Evolutionary conservation across 2,113 vertebrate species (phyloP).

Genomic region (Neodon shergylaensis): DNA sequence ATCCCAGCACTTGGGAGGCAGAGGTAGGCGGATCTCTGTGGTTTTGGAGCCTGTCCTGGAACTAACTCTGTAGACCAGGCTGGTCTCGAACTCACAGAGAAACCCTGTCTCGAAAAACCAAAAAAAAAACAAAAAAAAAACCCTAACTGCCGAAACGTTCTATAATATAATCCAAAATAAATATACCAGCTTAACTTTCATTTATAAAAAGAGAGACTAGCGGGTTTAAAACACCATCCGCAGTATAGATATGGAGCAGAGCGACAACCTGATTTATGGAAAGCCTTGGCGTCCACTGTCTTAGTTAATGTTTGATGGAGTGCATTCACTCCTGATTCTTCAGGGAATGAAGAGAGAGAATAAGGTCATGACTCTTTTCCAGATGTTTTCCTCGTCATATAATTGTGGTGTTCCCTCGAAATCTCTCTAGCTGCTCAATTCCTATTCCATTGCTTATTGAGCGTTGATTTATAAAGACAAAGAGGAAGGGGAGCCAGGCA

Average conservation of each 20-base stretch:
- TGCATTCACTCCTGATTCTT: slow-evolving; percentile 72
- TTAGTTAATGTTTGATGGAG: slow-evolving; percentile 70
- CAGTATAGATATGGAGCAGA: slow-evolving; percentile 75
- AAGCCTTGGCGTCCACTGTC: slow-evolving; percentile 67
- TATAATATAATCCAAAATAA: slow-evolving; percentile 79
- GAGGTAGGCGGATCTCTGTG: too few relatives aligned
- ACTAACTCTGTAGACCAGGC: too few relatives aligned
- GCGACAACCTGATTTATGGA: slow-evolving; percentile 73
- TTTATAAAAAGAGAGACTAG: slow-evolving; percentile 70
- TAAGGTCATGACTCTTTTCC: slow-evolving; percentile 66
- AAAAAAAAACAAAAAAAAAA: too few relatives aligned
- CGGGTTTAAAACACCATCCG: slow-evolving; percentile 74
- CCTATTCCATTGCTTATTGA: slow-evolving; percentile 70
- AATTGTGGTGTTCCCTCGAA: slow-evolving; percentile 72
- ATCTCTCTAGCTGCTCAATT: slow-evolving; percentile 55
- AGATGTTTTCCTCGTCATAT: slow-evolving; percentile 67
- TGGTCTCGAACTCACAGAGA: too few relatives aligned
- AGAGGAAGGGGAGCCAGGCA: slow-evolving; percentile 2
- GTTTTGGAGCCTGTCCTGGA: too few relatives aligned
- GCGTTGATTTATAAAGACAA: slow-evolving; percentile 70
- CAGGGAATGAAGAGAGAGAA: slow-evolving; percentile 67
- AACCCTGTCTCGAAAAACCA: too few relatives aligned
- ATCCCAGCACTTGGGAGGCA: too few relatives aligned
- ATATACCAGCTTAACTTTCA: slow-evolving; percentile 70
- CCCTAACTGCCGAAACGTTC: slow-evolving; percentile 71